These are phyloP conservation scores for Kobus ellipsiprymnus DNA, from an alignment of 2,113 vertebrate species.

Conservation along the genomic window DNA sequence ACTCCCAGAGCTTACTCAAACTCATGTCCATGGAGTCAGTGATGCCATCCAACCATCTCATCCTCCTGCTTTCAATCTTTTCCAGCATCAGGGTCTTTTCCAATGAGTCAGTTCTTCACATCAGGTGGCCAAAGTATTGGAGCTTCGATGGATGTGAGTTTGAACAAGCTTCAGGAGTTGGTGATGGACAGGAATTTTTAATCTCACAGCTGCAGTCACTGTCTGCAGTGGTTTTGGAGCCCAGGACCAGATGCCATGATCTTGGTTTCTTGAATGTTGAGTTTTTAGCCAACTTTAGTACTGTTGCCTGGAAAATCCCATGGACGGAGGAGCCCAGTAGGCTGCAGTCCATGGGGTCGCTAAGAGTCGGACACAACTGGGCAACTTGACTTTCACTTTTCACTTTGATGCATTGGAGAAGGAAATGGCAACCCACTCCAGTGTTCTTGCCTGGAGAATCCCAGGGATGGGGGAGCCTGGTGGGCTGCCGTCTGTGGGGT, in stretches of 20 bases:
- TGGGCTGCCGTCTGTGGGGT: too few species aligned
- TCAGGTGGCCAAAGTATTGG: not conserved
- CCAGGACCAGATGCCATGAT: not conserved
- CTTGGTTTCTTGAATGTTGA: not conserved
- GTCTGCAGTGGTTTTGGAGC: not conserved
- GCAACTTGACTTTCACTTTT: too few species aligned
- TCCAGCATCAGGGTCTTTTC: not conserved
- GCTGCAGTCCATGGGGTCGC: too few species aligned
- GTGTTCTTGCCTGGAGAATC: too few species aligned
- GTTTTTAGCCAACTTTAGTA: not conserved
- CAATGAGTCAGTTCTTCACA: not conserved
- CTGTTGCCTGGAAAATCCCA: too few species aligned
- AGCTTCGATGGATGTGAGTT: not conserved
- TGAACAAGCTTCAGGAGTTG: not conserved
- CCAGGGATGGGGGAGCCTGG: too few species aligned
- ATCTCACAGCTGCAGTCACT: not conserved
- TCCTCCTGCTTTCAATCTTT: not conserved
- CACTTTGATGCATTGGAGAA: too few species aligned
- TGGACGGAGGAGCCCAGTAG: too few species aligned
- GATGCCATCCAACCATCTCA: not conserved
- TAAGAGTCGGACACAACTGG: too few species aligned
- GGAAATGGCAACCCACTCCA: too few species aligned
- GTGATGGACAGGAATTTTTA: not conserved
- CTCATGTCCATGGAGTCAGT: not conserved
- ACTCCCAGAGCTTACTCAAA: not conserved